Evolutionary conservation across 2,797 vertebrate species (phyloP).

Genomic region (Enteromius fasciolatus): DNA sequence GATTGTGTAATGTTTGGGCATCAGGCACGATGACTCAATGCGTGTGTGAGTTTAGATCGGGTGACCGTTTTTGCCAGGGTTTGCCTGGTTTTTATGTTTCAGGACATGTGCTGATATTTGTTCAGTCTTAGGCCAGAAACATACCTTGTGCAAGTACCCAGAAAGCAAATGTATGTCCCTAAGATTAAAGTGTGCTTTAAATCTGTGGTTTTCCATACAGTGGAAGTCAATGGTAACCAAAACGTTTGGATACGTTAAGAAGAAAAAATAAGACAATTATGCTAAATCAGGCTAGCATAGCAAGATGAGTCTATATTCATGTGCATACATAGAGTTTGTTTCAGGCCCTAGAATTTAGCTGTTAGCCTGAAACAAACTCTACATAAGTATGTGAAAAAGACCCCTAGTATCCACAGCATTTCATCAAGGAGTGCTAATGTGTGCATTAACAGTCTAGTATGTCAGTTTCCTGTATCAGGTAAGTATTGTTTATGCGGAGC

Average conservation of each 20-base stretch:
- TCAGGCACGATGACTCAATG: conserved; percentile 49
- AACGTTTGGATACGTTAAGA: neutral
- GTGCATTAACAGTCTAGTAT: neutral
- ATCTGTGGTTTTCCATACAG: neutral
- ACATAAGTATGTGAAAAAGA: neutral
- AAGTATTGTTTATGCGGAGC: neutral
- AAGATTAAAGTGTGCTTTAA: neutral
- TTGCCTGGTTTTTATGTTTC: conserved; percentile 27
- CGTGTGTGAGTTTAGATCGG: conserved; percentile 40
- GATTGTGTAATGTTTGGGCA: conserved; percentile 57
- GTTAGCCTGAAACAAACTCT: neutral
- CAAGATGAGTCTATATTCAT: neutral
- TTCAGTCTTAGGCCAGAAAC: neutral
- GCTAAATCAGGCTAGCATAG: neutral
- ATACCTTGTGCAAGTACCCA: neutral
- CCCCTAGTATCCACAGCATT: neutral
- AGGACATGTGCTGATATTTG: neutral
- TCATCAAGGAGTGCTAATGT: neutral
- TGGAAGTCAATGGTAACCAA: neutral
- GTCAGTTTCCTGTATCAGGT: neutral
- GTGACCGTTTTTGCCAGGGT: conserved; percentile 37
- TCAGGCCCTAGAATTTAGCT: neutral
- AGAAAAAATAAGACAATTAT: neutral
- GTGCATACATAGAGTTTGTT: neutral
- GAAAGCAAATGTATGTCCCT: neutral